A percentile compares a stretch with the other conserved stretches of the same genome.
These are phyloP conservation scores for Paramormyrops kingsleyae DNA, from an alignment of 2,113 vertebrate species.

Conservation along the genomic window DNA sequence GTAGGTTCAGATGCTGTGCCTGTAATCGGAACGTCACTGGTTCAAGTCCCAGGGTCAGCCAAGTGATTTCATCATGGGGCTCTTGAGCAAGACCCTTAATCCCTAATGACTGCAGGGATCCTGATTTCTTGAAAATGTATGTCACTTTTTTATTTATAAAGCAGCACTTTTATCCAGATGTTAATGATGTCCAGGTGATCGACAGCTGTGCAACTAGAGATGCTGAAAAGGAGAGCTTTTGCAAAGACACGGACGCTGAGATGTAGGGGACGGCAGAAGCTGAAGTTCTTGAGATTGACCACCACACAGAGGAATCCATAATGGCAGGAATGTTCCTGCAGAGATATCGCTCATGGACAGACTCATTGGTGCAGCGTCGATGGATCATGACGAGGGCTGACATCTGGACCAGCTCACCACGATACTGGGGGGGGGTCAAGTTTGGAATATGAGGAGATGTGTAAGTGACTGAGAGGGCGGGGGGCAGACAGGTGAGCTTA, in stretches of 20 bases:
- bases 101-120: background rate
- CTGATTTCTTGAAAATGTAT: background rate
- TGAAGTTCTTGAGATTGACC: background rate
- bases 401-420: constrained; percentile 25
- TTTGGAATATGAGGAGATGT: constrained; percentile 46
- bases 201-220: background rate
- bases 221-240: background rate
- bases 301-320: background rate
- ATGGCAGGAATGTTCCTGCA: background rate
- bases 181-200: background rate
- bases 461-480: constrained; percentile 23
- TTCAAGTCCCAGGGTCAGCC: background rate
- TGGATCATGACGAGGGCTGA: constrained; percentile 1
- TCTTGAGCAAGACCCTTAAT: background rate
- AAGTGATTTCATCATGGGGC: background rate
- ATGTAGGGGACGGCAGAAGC: background rate
- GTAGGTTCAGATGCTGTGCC: background rate
- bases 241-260: background rate
- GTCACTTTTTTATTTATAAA: background rate
- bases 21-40: background rate
- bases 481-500: constrained; percentile 39
- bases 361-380: background rate
- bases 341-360: background rate
- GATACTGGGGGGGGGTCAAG: constrained; percentile 39
- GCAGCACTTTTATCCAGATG: background rate